Conservation (phyloP, 1,140 invertebrate genomes). For the Periplaneta americana region DNA sequence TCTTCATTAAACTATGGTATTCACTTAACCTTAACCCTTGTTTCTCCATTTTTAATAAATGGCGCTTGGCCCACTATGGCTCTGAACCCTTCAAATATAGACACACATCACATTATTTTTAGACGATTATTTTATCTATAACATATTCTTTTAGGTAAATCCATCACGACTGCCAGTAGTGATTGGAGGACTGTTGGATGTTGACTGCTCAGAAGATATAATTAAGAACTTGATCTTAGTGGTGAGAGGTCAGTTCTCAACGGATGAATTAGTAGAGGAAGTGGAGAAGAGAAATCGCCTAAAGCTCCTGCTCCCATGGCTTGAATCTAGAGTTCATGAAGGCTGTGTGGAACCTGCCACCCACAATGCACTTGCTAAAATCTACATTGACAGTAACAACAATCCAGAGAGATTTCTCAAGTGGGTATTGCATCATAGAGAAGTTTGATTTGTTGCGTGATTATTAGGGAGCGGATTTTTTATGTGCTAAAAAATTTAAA, state of each 20-base stretch:
- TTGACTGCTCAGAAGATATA: slow-evolving; percentile 98
- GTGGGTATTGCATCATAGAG: no score
- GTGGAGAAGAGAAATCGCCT: slow-evolving; percentile 96
- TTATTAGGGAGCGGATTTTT: background rate
- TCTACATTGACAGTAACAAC: slow-evolving; percentile 99
- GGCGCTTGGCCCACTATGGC: no score
- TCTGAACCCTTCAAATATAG: no score
- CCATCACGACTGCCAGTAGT: slow-evolving; percentile 96
- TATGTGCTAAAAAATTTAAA: no score
- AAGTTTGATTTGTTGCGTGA: background rate
- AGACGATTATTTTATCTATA: no score
- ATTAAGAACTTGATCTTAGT: slow-evolving; percentile 98
- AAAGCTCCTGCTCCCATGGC: slow-evolving; percentile 92
- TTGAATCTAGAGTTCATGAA: slow-evolving; percentile 95
- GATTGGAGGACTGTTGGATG: slow-evolving; percentile 93
- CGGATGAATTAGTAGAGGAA: slow-evolving; percentile 98
- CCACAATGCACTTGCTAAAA: slow-evolving; percentile 98
- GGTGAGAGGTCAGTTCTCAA: slow-evolving; percentile 96
- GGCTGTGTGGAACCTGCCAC: slow-evolving; percentile 95
- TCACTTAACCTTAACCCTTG: no score
- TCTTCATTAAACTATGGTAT: no score
- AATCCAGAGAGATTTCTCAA: slow-evolving; percentile 97
- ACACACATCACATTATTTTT: no score
- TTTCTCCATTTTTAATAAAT: no score
- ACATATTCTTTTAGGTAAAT: slow-evolving; percentile 84